Evolutionary conservation across 2,888 invertebrate species (phyloP).

Genomic region (Lingula anatina): DNA sequence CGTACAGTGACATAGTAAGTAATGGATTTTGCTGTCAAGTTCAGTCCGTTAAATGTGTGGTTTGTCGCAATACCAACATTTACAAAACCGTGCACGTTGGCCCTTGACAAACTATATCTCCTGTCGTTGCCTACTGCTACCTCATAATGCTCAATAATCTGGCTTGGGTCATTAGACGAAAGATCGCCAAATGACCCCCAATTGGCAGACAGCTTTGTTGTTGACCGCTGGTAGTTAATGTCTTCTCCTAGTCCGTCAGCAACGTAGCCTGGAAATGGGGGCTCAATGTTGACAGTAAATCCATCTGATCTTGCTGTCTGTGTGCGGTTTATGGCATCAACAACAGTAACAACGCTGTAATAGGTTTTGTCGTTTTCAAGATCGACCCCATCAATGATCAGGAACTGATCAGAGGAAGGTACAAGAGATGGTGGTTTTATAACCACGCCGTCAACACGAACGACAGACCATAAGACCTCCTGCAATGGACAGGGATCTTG

Average conservation of each 20-base stretch:
- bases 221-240: constrained; percentile 12
- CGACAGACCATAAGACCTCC: constrained; percentile 4
- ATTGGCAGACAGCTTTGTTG: constrained; percentile 12
- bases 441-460: neutral
- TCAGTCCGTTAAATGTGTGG: constrained; percentile 21
- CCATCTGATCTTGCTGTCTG: constrained; percentile 11
- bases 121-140: constrained; percentile 31
- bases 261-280: constrained; percentile 10
- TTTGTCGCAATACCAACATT: constrained; percentile 27
- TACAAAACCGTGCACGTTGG: constrained; percentile 25
- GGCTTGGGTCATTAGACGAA: constrained; percentile 13
- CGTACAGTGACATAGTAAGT: constrained; percentile 31
- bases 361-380: constrained; percentile 9
- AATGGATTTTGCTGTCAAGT: constrained; percentile 19
- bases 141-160: constrained; percentile 22
- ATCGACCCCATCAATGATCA: constrained; percentile 8
- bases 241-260: constrained; percentile 14
- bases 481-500: constrained; percentile 1
- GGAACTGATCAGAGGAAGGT: neutral
- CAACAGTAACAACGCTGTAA: constrained; percentile 8
- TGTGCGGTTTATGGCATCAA: constrained; percentile 13
- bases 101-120: constrained; percentile 20
- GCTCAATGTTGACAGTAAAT: constrained; percentile 11
- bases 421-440: constrained; percentile 1
- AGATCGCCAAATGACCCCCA: constrained; percentile 16